A percentile compares a stretch with the other conserved stretches of the same genome.
Conservation (phyloP, 2,888 invertebrate genomes). For the Scaptomyza caliginosa region DNA sequence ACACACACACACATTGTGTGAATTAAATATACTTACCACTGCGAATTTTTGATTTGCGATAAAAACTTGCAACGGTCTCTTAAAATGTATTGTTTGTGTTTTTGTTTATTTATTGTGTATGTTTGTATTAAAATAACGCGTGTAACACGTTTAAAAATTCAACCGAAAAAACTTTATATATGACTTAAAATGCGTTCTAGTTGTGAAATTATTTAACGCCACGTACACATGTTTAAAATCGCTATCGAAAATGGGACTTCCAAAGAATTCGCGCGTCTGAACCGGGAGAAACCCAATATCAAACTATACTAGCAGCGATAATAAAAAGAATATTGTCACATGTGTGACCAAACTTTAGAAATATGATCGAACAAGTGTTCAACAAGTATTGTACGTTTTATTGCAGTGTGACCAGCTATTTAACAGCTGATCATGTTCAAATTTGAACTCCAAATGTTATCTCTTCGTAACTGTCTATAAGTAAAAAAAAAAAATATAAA, state of each 20-base stretch:
- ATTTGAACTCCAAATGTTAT: too few relatives aligned
- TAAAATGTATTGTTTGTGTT: slow-evolving; percentile 37
- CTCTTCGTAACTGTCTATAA: too few relatives aligned
- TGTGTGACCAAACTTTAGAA: slow-evolving; percentile 11
- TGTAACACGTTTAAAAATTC: slow-evolving; percentile 51
- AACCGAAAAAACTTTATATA: slow-evolving; percentile 40
- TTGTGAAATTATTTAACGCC: slow-evolving; percentile 3
- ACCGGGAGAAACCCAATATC: slow-evolving; percentile 32
- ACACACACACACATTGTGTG: not conserved
- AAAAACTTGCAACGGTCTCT: slow-evolving; percentile 44
- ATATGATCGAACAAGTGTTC: not conserved
- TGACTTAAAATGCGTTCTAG: slow-evolving; percentile 50
- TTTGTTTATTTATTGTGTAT: slow-evolving; percentile 38
- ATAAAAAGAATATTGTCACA: not conserved
- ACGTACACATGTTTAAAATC: not conserved
- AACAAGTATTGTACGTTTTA: not conserved
- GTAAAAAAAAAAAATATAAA: too few relatives aligned
- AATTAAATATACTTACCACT: slow-evolving; percentile 49
- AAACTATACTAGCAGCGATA: not conserved
- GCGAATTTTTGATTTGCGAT: slow-evolving; percentile 52
- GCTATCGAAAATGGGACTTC: not conserved
- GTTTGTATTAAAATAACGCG: slow-evolving; percentile 44
- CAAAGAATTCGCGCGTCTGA: not conserved
- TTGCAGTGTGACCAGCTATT: slow-evolving; percentile 15
- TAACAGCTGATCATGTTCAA: not conserved